These are phyloP conservation scores for Liasis olivaceus DNA, from an alignment of 2,797 vertebrate species.

Conservation along the genomic window DNA sequence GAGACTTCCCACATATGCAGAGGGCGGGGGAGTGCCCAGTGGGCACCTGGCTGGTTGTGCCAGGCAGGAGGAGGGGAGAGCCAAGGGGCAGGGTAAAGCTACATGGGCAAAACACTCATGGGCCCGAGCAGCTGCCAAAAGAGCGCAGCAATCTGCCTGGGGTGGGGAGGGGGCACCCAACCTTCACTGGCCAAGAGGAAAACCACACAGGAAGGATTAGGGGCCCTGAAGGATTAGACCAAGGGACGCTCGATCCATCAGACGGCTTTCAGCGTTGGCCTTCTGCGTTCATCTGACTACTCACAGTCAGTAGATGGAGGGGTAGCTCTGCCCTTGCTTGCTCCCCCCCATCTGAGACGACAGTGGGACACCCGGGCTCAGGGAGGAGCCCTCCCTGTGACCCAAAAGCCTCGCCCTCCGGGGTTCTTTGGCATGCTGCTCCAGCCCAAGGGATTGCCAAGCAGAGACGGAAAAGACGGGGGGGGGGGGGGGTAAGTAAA, in stretches of 20 bases:
- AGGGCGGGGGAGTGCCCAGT: not conserved
- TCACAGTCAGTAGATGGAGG: not conserved
- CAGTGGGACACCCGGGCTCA: not conserved
- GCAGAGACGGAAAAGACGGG: not conserved
- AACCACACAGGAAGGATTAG: not conserved
- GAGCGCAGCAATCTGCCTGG: not conserved
- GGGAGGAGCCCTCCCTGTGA: not conserved
- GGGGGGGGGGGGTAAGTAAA: not conserved
- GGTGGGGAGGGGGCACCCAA: not conserved
- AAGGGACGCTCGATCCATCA: not conserved
- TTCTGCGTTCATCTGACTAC: not conserved
- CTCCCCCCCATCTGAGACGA: not conserved
- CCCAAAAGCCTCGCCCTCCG: not conserved
- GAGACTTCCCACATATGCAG: no score
- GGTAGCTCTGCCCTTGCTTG: not conserved
- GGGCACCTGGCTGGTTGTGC: not conserved
- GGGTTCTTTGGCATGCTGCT: constrained; percentile 4
- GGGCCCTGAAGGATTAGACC: not conserved
- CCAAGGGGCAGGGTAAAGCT: no score
- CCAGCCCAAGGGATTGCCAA: not conserved
- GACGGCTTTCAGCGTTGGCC: not conserved
- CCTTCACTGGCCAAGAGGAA: not conserved
- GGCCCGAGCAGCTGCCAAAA: not conserved
- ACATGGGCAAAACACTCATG: not conserved
- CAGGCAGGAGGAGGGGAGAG: no score